Conservation (phyloP, 64 coral and sea anemone species). For the Pachyseris speciosa region DNA sequence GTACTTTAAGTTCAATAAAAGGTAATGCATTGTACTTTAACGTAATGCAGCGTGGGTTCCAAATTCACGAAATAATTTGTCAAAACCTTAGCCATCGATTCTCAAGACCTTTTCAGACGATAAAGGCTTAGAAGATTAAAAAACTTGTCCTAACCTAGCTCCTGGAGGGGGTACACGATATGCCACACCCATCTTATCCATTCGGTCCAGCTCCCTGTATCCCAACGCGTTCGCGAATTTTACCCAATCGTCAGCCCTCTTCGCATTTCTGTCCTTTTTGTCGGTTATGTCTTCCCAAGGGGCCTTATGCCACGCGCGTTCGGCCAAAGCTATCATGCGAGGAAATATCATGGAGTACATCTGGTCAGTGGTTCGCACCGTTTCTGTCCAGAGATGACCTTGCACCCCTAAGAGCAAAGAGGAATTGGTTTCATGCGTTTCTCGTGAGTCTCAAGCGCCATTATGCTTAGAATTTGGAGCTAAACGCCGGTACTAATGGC, state of each 20-base stretch:
- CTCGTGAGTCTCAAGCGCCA: too few relatives aligned
- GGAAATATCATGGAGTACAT: constrained; percentile 73
- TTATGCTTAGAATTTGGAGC: too few relatives aligned
- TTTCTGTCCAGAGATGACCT: constrained; percentile 74
- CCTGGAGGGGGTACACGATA: constrained; percentile 61
- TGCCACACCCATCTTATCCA: constrained; percentile 54
- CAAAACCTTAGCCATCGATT: too few relatives aligned
- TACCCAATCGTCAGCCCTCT: constrained; percentile 47
- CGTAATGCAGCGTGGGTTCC: too few relatives aligned
- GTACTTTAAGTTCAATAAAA: too few relatives aligned
- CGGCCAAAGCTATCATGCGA: constrained; percentile 60
- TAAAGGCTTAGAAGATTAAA: too few relatives aligned
- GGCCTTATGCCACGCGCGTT: constrained; percentile 81
- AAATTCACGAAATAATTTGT: too few relatives aligned
- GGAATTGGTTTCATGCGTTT: too few relatives aligned
- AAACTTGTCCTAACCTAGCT: constrained; percentile 7
- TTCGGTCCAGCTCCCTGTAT: constrained; percentile 50
- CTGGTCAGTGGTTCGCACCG: constrained; percentile 68
- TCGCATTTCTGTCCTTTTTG: constrained; percentile 41
- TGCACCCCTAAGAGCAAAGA: constrained; percentile 53
- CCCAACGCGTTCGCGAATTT: constrained; percentile 69
- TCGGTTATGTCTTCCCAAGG: constrained; percentile 66
- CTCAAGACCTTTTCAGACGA: too few relatives aligned
- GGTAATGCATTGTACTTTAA: too few relatives aligned
- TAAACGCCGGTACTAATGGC: too few relatives aligned